phyloP scores from a whole-genome alignment of 92 coral and sea anemone genomes.

The Hydrozoanthus gracilis region DNA sequence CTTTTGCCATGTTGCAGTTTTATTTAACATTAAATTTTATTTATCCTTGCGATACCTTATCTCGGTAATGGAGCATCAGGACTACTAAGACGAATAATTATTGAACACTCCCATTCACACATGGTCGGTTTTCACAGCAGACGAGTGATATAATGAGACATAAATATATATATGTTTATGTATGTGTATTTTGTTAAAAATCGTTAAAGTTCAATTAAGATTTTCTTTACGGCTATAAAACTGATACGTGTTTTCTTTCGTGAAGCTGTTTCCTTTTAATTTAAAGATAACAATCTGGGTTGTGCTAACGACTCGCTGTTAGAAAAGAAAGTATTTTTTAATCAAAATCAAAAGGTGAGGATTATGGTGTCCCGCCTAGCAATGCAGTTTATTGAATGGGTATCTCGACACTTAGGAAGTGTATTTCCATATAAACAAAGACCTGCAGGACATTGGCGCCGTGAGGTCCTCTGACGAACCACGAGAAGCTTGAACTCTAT shows the following conservation, averaged over 20 bases:
- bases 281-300: slow-evolving; percentile 19
- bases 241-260: background rate
- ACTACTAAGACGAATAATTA: background rate
- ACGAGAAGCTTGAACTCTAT: background rate
- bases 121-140: background rate
- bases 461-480: background rate
- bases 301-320: background rate
- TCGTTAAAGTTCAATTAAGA: background rate
- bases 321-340: background rate
- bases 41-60: background rate
- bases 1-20: too few relatives aligned
- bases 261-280: background rate
- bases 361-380: slow-evolving; percentile 15
- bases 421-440: slow-evolving; percentile 25
- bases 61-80: background rate
- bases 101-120: background rate
- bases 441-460: slow-evolving; percentile 26
- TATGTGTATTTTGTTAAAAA: background rate
- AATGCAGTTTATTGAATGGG: background rate
- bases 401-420: background rate
- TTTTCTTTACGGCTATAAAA: background rate
- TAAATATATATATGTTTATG: background rate
- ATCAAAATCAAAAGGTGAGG: background rate
- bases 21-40: background rate
- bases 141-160: background rate